phyloP scores from a whole-genome alignment of 2,888 invertebrate species.

The Choristoneura rosaceana region DNA sequence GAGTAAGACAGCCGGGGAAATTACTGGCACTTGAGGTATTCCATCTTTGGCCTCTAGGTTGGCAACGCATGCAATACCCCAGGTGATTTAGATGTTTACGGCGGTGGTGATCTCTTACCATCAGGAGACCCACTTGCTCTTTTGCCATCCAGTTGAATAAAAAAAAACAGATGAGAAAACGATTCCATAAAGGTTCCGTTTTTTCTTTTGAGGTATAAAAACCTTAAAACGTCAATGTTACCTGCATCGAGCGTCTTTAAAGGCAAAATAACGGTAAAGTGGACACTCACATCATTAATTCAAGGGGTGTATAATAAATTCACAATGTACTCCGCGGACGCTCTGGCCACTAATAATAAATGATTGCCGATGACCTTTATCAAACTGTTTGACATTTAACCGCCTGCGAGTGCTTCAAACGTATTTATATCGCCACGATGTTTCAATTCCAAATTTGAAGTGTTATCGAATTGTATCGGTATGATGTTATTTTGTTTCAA shows the following conservation, averaged over 20 bases:
- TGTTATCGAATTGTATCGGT: background rate
- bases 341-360: conserved; percentile 62
- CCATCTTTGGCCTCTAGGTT: no score
- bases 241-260: conserved; percentile 29
- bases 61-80: no score
- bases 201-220: no score
- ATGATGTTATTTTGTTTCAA: background rate
- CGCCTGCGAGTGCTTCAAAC: conserved; percentile 39
- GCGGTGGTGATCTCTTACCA: no score
- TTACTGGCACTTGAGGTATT: no score
- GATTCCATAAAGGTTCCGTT: no score
- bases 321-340: conserved; percentile 45
- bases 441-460: conserved; percentile 29
- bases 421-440: conserved; percentile 35
- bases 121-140: no score
- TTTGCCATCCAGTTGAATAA: no score
- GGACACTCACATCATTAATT: conserved; percentile 62
- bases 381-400: conserved; percentile 65
- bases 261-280: conserved; percentile 42
- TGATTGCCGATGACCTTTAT: conserved; percentile 67
- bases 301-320: conserved; percentile 56
- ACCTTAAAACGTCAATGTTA: background rate
- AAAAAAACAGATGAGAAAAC: no score
- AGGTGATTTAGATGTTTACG: no score
- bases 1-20: no score